These are phyloP conservation scores for Trogon surrucura DNA, from an alignment of 2,113 vertebrate genomes.

Conservation along the genomic window DNA sequence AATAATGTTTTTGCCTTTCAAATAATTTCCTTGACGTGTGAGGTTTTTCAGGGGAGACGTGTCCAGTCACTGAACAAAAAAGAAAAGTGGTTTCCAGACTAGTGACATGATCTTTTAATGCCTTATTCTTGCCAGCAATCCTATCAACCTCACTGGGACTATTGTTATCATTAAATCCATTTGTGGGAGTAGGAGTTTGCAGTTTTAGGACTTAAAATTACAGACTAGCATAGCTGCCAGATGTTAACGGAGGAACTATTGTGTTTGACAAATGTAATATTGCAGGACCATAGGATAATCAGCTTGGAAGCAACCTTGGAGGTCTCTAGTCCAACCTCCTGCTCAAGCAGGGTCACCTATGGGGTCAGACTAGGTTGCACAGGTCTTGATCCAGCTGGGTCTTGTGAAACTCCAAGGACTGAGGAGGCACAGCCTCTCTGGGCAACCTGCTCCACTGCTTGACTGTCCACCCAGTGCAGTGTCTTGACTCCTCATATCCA, in stretches of 20 bases:
- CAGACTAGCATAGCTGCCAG: background rate
- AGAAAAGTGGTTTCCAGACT: slow-evolving; percentile 12
- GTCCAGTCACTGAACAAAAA: background rate
- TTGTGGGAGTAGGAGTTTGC: background rate
- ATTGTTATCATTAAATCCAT: background rate
- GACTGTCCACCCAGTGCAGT: background rate
- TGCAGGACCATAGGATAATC: background rate
- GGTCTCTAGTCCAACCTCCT: background rate
- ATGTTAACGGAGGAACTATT: background rate
- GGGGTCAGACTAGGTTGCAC: background rate
- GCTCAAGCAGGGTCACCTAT: background rate
- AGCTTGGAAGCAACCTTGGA: background rate
- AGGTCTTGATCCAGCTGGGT: background rate
- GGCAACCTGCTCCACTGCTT: background rate
- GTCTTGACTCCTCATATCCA: background rate
- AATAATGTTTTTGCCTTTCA: slow-evolving; percentile 21
- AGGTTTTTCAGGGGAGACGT: background rate
- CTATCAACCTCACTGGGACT: slow-evolving; percentile 21
- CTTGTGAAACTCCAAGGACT: background rate
- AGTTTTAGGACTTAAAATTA: slow-evolving; percentile 9
- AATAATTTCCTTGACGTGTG: background rate
- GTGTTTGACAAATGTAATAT: background rate
- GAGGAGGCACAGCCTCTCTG: background rate
- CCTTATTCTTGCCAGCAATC: slow-evolving; percentile 25
- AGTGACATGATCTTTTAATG: slow-evolving; percentile 3